phyloP scores from a whole-genome alignment of 1,140 invertebrate species.

The Meloidogyne chitwoodi region DNA sequence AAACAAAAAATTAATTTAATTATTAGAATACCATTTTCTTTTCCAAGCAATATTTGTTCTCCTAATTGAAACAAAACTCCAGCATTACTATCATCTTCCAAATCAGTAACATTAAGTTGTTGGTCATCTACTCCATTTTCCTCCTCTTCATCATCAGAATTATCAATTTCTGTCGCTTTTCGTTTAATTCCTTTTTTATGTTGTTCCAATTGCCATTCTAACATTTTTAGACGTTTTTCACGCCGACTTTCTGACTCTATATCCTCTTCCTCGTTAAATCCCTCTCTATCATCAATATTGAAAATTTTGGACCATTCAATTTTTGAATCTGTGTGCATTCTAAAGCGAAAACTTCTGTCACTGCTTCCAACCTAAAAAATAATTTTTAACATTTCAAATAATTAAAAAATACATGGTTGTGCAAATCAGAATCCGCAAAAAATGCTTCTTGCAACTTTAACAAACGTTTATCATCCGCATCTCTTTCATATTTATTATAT shows the following conservation, averaged over 20 bases:
- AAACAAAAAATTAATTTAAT: not conserved
- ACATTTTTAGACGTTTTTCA: not conserved
- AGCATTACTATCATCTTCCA: not conserved
- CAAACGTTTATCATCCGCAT: constrained; percentile 39
- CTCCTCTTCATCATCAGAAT: constrained; percentile 20
- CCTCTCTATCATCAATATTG: not conserved
- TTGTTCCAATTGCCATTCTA: constrained; percentile 15
- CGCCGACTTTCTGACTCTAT: not conserved
- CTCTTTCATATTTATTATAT: constrained; percentile 41
- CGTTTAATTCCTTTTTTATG: constrained; percentile 11
- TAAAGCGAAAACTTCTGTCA: constrained; percentile 40
- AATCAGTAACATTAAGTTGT: not conserved
- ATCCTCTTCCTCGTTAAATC: not conserved
- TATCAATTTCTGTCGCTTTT: constrained; percentile 10
- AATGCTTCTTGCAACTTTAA: constrained; percentile 39
- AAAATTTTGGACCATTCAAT: constrained; percentile 24
- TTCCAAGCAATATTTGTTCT: not conserved
- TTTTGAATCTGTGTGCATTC: constrained; percentile 23
- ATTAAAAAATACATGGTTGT: constrained; percentile 7
- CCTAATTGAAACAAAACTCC: not conserved
- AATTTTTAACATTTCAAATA: not conserved
- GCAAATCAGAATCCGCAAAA: constrained; percentile 32
- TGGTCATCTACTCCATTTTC: not conserved
- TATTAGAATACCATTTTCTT: not conserved
- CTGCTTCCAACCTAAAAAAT: not conserved